Evolutionary conservation across 2,797 vertebrate species (phyloP).

Genomic region (Urocyon cinereoargenteus): DNA sequence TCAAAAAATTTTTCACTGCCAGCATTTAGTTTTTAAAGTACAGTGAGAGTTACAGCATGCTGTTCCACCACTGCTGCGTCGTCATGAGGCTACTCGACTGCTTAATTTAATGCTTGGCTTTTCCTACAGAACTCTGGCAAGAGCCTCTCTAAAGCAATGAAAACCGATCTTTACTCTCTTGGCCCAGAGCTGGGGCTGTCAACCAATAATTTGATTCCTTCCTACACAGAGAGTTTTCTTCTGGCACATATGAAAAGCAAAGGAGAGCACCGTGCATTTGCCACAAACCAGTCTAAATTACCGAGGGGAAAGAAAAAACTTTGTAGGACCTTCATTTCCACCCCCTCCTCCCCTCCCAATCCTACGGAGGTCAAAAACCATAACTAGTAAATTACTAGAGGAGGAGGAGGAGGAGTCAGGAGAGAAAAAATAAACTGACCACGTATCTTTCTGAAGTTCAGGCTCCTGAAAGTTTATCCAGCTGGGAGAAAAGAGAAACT

Average conservation of each 20-base stretch:
- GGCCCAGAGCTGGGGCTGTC: not conserved
- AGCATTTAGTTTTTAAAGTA: conserved; percentile 42
- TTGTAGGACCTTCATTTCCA: conserved; percentile 40
- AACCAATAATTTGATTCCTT: conserved; percentile 55
- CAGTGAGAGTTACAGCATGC: not conserved
- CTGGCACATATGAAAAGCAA: conserved; percentile 16
- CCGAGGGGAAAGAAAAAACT: conserved; percentile 13
- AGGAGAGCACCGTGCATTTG: conserved; percentile 26
- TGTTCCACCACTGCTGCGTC: not conserved
- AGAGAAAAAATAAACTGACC: not conserved
- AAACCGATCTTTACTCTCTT: not conserved
- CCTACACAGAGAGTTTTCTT: conserved; percentile 31
- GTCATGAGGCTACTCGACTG: not conserved
- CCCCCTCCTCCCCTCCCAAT: not conserved
- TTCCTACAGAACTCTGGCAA: conserved; percentile 17
- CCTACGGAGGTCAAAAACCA: not conserved
- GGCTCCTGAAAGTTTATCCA: not conserved
- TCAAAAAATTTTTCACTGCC: conserved; percentile 49
- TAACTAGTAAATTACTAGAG: not conserved
- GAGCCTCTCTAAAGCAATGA: not conserved
- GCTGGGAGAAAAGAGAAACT: conserved; percentile 7
- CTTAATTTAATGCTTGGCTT: not conserved
- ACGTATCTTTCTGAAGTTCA: not conserved
- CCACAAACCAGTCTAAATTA: conserved; percentile 63
- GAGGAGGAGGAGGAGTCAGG: not conserved